A percentile compares a stretch with the other conserved stretches of the same genome.
Evolutionary conservation across 2,888 invertebrate species (phyloP).

Genomic region (Notocelia uddmanniana): DNA sequence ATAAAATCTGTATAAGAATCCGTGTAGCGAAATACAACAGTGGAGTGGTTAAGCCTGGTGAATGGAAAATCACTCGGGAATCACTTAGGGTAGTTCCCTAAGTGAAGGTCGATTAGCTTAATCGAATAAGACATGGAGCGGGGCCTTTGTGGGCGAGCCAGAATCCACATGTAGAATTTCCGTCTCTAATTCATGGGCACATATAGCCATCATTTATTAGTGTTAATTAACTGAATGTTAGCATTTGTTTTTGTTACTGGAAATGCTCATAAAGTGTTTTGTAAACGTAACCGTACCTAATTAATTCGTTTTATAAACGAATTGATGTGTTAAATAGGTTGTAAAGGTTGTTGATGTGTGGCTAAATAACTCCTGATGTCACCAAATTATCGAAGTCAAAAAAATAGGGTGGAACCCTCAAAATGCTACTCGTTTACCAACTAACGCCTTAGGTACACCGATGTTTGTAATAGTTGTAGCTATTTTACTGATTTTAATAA

Average conservation of each 20-base stretch:
- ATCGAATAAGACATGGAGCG: slow-evolving; percentile 67
- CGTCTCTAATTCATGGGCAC: slow-evolving; percentile 1
- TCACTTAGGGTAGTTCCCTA: slow-evolving; percentile 63
- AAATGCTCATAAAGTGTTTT: neutral
- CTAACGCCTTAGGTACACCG: too few relatives aligned
- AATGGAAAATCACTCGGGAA: slow-evolving; percentile 62
- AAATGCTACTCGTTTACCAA: too few relatives aligned
- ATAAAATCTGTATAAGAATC: slow-evolving; percentile 29
- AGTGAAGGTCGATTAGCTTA: slow-evolving; percentile 73
- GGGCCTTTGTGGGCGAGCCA: slow-evolving; percentile 55
- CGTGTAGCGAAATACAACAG: slow-evolving; percentile 24
- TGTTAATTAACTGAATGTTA: slow-evolving; percentile 15
- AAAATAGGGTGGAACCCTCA: too few relatives aligned
- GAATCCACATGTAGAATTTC: slow-evolving; percentile 41
- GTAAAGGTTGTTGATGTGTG: too few relatives aligned
- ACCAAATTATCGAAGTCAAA: too few relatives aligned
- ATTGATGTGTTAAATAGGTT: too few relatives aligned
- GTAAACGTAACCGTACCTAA: too few relatives aligned
- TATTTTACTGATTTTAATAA: too few relatives aligned
- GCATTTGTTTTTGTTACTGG: neutral
- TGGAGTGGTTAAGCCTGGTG: slow-evolving; percentile 47
- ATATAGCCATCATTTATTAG: slow-evolving; percentile 27
- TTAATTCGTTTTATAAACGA: too few relatives aligned
- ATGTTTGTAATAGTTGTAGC: too few relatives aligned
- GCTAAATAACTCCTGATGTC: too few relatives aligned